Conservation (phyloP, 2,113 vertebrate species). For the Cavia aperea region DNA sequence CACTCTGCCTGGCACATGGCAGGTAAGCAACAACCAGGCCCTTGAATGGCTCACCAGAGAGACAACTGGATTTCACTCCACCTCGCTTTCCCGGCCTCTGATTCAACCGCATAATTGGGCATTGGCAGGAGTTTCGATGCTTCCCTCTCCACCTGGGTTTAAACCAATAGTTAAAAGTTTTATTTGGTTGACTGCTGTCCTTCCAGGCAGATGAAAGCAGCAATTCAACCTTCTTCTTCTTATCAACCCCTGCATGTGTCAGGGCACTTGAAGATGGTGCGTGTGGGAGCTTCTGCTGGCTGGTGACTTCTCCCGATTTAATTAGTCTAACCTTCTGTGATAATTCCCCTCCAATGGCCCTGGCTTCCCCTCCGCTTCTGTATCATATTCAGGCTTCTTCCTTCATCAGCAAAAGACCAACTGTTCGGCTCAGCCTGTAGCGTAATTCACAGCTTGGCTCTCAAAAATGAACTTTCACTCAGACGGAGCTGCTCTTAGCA, state of each 20-base stretch:
- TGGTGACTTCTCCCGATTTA: conserved; percentile 77
- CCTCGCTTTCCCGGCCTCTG: neutral
- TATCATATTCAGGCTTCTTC: conserved; percentile 70
- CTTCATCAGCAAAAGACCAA: conserved; percentile 72
- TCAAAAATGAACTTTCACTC: conserved; percentile 73
- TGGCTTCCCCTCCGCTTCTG: conserved; percentile 51
- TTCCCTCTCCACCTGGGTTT: conserved; percentile 37
- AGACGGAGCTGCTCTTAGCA: conserved; percentile 75
- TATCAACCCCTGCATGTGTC: conserved; percentile 66
- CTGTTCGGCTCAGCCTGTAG: conserved; percentile 65
- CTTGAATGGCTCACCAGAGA: neutral
- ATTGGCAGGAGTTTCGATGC: conserved; percentile 4
- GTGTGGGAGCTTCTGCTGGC: conserved; percentile 72
- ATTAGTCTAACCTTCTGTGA: conserved; percentile 76
- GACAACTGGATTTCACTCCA: neutral
- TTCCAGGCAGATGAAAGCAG: conserved; percentile 72
- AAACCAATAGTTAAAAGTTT: conserved; percentile 55
- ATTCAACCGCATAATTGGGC: neutral
- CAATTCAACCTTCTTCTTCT: conserved; percentile 68
- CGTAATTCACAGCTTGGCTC: conserved; percentile 72
- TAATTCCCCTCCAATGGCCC: conserved; percentile 65
- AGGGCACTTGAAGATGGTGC: conserved; percentile 73
- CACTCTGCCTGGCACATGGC: neutral
- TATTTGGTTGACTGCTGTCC: conserved; percentile 61
- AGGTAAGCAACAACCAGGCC: neutral